Percentiles rank a stretch among this genome's conserved stretches.
These are phyloP conservation scores for Gasterosteus aculeatus DNA, from an alignment of 2,113 vertebrate genomes.

Conservation along the genomic window DNA sequence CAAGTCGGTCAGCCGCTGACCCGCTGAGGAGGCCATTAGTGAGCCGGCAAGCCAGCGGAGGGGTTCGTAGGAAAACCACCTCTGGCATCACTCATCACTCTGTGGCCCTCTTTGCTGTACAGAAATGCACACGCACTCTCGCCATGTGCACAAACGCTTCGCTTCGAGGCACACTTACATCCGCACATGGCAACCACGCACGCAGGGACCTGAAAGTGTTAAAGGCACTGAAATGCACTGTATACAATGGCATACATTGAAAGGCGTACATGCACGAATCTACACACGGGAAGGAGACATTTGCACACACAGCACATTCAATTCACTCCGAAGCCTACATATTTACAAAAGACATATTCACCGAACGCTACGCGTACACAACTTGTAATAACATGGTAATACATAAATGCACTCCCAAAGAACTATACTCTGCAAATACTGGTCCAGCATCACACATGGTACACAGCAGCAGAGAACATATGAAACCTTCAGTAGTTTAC, in stretches of 20 bases:
- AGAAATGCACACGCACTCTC: conserved; percentile 32
- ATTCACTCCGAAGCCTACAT: conserved; percentile 18
- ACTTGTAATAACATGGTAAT: conserved; percentile 32
- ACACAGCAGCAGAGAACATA: conserved; percentile 4
- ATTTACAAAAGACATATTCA: conserved; percentile 37
- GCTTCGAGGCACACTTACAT: conserved; percentile 39
- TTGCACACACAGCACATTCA: conserved; percentile 20
- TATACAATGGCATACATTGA: conserved; percentile 42
- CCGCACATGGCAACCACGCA: neutral
- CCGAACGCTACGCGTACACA: neutral
- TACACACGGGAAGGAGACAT: conserved; percentile 9
- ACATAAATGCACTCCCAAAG: conserved; percentile 17
- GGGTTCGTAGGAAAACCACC: conserved; percentile 72
- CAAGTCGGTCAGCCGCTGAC: conserved; percentile 64
- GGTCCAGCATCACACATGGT: neutral
- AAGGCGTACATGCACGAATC: conserved; percentile 14
- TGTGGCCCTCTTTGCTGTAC: conserved; percentile 16
- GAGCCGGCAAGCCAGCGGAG: conserved; percentile 61
- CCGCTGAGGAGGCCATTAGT: conserved; percentile 70
- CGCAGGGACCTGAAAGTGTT: conserved; percentile 49
- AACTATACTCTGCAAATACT: conserved; percentile 16
- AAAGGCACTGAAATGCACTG: conserved; percentile 45
- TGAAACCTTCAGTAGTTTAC: conserved; percentile 21
- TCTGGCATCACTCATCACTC: conserved; percentile 74
- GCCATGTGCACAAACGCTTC: conserved; percentile 22